These are phyloP conservation scores for Pseudomyrmex gracilis DNA, from an alignment of 1,140 invertebrate genomes.

Conservation along the genomic window DNA sequence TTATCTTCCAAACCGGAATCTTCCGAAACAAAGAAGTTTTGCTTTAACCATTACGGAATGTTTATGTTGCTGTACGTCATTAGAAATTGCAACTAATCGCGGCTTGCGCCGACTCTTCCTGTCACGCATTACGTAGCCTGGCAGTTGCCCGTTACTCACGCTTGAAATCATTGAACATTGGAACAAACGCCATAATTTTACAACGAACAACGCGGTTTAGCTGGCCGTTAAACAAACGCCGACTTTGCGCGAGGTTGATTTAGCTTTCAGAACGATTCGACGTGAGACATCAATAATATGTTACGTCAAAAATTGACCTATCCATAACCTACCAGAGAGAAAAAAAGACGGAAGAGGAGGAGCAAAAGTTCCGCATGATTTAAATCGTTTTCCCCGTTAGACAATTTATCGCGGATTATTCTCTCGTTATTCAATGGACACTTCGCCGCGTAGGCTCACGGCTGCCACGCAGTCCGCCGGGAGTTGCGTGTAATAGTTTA, in stretches of 20 bases:
- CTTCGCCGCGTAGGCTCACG: constrained; percentile 33
- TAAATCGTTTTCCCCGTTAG: constrained; percentile 59
- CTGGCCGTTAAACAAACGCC: constrained; percentile 45
- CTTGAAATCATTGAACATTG: not conserved
- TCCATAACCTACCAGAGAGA: constrained; percentile 31
- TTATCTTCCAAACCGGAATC: not conserved
- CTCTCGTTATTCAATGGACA: constrained; percentile 59
- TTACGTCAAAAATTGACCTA: constrained; percentile 55
- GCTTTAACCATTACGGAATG: not conserved
- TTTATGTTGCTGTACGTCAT: not conserved
- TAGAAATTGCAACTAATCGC: constrained; percentile 7
- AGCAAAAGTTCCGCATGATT: constrained; percentile 35
- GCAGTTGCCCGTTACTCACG: constrained; percentile 1
- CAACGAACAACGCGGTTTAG: not conserved
- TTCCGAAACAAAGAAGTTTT: not conserved
- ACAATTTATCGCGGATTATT: constrained; percentile 60
- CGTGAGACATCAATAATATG: constrained; percentile 53
- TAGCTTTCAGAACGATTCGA: constrained; percentile 54
- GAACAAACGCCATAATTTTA: constrained; percentile 42
- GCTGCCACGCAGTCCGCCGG: constrained; percentile 34
- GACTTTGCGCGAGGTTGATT: constrained; percentile 31
- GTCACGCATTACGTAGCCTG: not conserved
- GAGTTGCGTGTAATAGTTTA: constrained; percentile 81
- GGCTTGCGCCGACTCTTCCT: not conserved
- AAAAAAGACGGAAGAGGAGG: not conserved